phyloP scores from a whole-genome alignment of 2,797 vertebrate species.

The Pseudomugil gertrudae region DNA sequence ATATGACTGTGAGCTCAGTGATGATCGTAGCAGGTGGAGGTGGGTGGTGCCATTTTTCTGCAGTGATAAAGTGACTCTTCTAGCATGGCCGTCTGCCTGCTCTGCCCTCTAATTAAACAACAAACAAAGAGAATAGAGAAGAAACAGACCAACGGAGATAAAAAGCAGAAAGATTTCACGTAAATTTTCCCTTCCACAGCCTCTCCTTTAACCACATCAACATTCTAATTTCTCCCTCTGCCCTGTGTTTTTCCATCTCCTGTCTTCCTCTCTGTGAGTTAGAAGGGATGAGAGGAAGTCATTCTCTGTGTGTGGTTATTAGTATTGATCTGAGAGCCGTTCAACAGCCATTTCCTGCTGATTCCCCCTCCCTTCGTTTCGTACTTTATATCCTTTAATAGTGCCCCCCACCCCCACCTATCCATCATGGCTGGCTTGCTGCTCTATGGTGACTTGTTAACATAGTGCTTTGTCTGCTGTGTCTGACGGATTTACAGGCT shows the following conservation, averaged over 20 bases:
- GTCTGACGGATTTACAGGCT: slow-evolving; percentile 68
- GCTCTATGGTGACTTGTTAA: slow-evolving; percentile 55
- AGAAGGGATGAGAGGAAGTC: slow-evolving; percentile 77
- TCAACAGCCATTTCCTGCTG: slow-evolving; percentile 77
- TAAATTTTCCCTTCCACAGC: slow-evolving; percentile 42
- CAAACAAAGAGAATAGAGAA: slow-evolving; percentile 31
- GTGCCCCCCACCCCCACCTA: slow-evolving; percentile 26
- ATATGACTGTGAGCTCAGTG: slow-evolving; percentile 56
- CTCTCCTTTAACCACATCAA: slow-evolving; percentile 34
- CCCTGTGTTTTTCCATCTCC: slow-evolving; percentile 15
- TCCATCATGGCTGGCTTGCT: slow-evolving; percentile 55
- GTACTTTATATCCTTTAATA: slow-evolving; percentile 70
- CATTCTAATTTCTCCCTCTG: slow-evolving; percentile 25
- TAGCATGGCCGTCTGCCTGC: slow-evolving; percentile 61
- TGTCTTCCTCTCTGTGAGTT: slow-evolving; percentile 61
- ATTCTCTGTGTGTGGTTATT: slow-evolving; percentile 76
- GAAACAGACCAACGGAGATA: slow-evolving; percentile 39
- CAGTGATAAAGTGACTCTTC: slow-evolving; percentile 71
- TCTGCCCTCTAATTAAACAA: slow-evolving; percentile 64
- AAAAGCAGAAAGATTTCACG: slow-evolving; percentile 50
- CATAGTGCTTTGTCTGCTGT: slow-evolving; percentile 61
- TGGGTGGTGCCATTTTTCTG: slow-evolving; percentile 61
- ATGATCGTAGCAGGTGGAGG: slow-evolving; percentile 61
- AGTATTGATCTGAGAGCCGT: slow-evolving; percentile 79
- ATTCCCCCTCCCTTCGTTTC: slow-evolving; percentile 58